Conservation (phyloP, 2,797 vertebrate species). For the Arctocebus calabarensis region DNA sequence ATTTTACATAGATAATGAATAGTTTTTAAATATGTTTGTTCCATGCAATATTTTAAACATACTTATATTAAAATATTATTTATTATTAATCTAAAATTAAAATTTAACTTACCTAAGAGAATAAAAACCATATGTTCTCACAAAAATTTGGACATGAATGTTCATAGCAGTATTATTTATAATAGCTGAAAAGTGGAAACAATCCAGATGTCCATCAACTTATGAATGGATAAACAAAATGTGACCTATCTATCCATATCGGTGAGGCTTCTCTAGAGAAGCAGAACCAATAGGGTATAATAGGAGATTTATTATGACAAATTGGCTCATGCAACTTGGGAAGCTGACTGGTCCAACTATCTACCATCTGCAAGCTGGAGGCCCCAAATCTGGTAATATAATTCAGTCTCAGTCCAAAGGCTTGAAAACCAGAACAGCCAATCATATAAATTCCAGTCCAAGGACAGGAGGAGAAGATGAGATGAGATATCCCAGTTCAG, state of each 20-base stretch:
- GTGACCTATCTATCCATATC: not conserved
- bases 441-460: not conserved
- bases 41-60: not conserved
- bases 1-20: not conserved
- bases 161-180: not conserved
- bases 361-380: not conserved
- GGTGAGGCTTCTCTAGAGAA: not conserved
- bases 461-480: not conserved
- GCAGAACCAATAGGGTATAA: not conserved
- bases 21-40: conserved; percentile 24
- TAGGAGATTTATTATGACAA: not conserved
- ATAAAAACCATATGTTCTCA: not conserved
- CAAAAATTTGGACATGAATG: not conserved
- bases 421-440: not conserved
- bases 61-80: conserved; percentile 23
- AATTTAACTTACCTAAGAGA: conserved; percentile 8
- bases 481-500: not conserved
- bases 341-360: not conserved
- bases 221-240: not conserved
- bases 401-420: not conserved
- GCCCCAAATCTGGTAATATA: not conserved
- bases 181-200: not conserved
- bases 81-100: conserved; percentile 42
- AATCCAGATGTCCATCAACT: not conserved
- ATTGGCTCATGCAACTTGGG: not conserved